These are phyloP conservation scores for Diplodus sargus DNA, from an alignment of 2,797 vertebrate genomes.

Conservation along the genomic window DNA sequence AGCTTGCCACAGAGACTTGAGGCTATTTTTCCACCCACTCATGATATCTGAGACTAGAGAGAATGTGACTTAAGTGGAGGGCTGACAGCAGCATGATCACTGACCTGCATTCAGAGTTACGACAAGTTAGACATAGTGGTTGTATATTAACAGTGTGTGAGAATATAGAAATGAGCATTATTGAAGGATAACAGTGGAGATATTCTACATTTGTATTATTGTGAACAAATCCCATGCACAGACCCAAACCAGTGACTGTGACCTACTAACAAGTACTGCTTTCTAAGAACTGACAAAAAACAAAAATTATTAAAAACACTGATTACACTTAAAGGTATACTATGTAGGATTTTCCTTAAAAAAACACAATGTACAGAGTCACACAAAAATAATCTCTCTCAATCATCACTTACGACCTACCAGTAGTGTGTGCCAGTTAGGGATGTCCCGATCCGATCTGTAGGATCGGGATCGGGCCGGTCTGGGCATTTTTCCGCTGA, in stretches of 20 bases:
- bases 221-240: not conserved
- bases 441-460: no score
- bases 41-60: slow-evolving; percentile 33
- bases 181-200: not conserved
- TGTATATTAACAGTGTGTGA: not conserved
- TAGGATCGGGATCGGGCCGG: no score
- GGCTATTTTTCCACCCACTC: slow-evolving; percentile 32
- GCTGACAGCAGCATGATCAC: slow-evolving; percentile 5
- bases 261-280: not conserved
- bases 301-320: not conserved
- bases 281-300: not conserved
- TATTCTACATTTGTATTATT: not conserved
- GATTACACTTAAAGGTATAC: no score
- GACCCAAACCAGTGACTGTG: not conserved
- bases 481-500: no score
- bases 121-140: no score
- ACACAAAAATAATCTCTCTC: no score
- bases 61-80: slow-evolving; percentile 21
- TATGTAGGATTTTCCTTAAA: no score
- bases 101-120: slow-evolving; percentile 11
- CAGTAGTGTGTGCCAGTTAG: no score
- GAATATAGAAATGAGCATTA: not conserved
- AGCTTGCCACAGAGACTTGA: slow-evolving; percentile 1
- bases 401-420: no score
- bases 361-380: no score